Percentiles rank a stretch among this genome's conserved stretches.
Evolutionary conservation across 2,113 vertebrate species (phyloP).

Genomic region (Arothron firmamentum): DNA sequence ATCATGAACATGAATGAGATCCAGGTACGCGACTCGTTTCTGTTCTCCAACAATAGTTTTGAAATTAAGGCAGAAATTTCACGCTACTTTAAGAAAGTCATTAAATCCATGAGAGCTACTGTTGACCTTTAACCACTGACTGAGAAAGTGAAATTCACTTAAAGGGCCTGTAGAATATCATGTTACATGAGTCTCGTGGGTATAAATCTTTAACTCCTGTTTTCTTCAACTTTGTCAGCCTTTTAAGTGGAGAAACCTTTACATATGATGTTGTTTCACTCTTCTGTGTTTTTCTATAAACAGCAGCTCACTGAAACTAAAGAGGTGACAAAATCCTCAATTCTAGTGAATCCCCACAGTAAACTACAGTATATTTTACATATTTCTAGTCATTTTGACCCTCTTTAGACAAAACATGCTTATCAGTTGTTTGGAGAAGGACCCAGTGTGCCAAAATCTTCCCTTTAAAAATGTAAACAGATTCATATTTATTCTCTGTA

Average conservation of each 20-base stretch:
- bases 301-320: background rate
- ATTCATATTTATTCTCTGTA: no score
- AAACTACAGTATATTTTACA: no score
- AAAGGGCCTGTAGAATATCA: constrained; percentile 1
- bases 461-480: no score
- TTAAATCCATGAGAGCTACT: background rate
- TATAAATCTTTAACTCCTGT: background rate
- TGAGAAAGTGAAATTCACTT: background rate
- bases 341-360: background rate
- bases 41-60: background rate
- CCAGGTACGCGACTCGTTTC: constrained; percentile 73
- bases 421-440: no score
- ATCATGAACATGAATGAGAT: constrained; percentile 97
- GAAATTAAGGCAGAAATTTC: no score
- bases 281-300: background rate
- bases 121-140: constrained; percentile 7
- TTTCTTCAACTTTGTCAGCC: background rate
- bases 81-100: no score
- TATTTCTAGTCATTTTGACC: no score
- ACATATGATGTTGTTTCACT: background rate
- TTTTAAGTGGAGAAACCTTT: background rate
- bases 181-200: background rate
- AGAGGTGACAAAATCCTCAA: background rate
- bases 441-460: no score
- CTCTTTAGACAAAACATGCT: no score